Base-by-base conservation (phyloP, 64 coral and sea anemone genomes). In the Montipora sp. region DNA sequence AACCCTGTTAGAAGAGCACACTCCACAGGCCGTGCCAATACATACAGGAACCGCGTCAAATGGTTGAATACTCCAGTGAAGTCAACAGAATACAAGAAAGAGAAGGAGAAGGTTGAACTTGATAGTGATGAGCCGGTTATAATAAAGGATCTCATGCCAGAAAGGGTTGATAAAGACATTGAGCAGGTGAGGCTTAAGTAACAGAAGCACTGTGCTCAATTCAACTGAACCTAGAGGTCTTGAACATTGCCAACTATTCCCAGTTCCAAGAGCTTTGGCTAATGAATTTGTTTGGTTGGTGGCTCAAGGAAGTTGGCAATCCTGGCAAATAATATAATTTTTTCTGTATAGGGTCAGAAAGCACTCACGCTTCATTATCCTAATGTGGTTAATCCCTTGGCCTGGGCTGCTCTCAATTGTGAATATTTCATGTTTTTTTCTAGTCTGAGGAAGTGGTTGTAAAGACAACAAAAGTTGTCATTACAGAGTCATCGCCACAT, bases 1-100 rank as follows among this genome's bases (percentile, higher is more conserved):
- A 88, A 91, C 18, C 92, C 84, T 20, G 72, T 90, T 8, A 96
- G 88, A 18, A 89, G 92, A 58, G 78, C 92, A 2, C 94, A 95
- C 22, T 96, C 98, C 58, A 93, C 92, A 63, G 98, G 98, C n/a
- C 94, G 94, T 75, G 98, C 94, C 23, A 99, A 99, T 55, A 99
- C 98, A 1, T 99, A 99, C 47, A 93, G 94, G 73, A 99, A 99
- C 68, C 86, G 98, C 68, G 94, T 95, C 1, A 99, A 99, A 24
- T 99, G 98, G 98, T 55, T 99, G 12, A 99, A 99, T 61, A 96
- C 94, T 59, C 98, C 98, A 51, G 98, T 99, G 19, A 99, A 99
- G 73, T 93, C 98, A 43, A 99, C 98, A 14, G 98, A 99, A 63
- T 99, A 99, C 75, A 99, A 95, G 65, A 99, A 99, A 77, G 98